phyloP scores from a whole-genome alignment of 1,140 invertebrate species.

The Pseudachorutes palmiensis region DNA sequence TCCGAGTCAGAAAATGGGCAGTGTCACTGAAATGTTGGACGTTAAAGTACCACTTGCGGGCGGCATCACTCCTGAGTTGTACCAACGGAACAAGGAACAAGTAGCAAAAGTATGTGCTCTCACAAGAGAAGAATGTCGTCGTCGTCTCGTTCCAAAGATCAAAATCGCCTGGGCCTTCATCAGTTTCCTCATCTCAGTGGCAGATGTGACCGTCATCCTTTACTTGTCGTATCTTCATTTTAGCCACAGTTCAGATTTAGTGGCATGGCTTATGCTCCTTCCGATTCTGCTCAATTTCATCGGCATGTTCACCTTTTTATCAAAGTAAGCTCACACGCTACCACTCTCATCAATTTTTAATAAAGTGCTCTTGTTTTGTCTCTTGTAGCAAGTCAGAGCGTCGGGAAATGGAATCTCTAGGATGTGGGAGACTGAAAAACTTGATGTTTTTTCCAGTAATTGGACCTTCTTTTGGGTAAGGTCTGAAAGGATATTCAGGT shows the following conservation, averaged over 20 bases:
- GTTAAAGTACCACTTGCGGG: too few species aligned
- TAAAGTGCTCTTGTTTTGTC: too few species aligned
- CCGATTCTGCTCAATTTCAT: conserved; percentile 29
- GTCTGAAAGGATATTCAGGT: neutral
- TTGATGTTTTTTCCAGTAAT: conserved; percentile 22
- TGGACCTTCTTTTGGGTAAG: conserved; percentile 17
- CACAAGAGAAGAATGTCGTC: conserved; percentile 7
- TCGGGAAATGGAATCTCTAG: conserved; percentile 19
- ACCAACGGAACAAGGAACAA: too few species aligned
- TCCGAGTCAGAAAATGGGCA: too few species aligned
- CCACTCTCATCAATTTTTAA: too few species aligned
- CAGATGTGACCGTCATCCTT: conserved; percentile 26
- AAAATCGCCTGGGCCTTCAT: conserved; percentile 26
- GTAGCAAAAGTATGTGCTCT: too few species aligned
- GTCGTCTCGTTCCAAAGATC: neutral
- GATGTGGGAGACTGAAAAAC: conserved; percentile 10
- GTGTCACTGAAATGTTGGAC: too few species aligned
- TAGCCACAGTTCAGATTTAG: conserved; percentile 15
- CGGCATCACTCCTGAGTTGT: too few species aligned
- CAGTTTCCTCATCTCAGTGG: conserved; percentile 19
- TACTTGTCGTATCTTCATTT: conserved; percentile 25
- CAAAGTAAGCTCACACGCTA: conserved; percentile 19
- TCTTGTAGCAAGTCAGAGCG: conserved; percentile 19
- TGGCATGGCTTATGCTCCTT: conserved; percentile 27
- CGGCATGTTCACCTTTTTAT: conserved; percentile 27